phyloP scores from a whole-genome alignment of 2,113 vertebrate genomes.

The Lipophrys pholis region DNA sequence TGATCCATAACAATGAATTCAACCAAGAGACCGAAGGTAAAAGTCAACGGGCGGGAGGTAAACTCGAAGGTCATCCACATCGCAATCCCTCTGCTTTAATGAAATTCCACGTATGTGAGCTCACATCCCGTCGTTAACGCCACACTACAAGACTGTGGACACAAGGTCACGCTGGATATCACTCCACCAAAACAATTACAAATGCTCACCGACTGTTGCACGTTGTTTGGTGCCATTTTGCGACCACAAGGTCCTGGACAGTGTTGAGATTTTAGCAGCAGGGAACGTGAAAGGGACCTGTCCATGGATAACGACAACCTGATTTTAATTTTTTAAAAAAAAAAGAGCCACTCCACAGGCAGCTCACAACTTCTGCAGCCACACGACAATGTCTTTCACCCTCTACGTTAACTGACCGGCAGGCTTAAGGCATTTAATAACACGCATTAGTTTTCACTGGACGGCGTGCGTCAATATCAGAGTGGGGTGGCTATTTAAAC shows the following conservation, averaged over 20 bases:
- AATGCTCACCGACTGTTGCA: conserved; percentile 23
- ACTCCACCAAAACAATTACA: conserved; percentile 25
- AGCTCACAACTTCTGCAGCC: background rate
- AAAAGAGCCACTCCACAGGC: conserved; percentile 12
- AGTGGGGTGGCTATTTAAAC: background rate
- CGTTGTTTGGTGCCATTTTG: conserved; percentile 62
- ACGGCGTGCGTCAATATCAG: conserved; percentile 5
- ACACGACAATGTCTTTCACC: background rate
- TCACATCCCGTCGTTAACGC: background rate
- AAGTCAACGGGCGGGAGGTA: conserved; percentile 12
- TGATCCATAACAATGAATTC: background rate
- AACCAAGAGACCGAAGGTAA: conserved; percentile 1
- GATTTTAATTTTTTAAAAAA: conserved; percentile 29
- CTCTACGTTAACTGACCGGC: background rate
- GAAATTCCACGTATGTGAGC: conserved; percentile 19
- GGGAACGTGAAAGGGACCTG: conserved; percentile 11
- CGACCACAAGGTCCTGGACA: conserved; percentile 49
- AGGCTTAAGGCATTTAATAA: background rate
- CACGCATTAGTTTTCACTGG: background rate
- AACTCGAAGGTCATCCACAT: conserved; percentile 25
- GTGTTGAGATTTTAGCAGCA: conserved; percentile 3
- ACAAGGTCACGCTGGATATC: conserved; percentile 55
- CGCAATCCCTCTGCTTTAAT: conserved; percentile 13
- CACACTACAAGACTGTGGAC: conserved; percentile 9
- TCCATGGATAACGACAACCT: conserved; percentile 18